A percentile compares a stretch with the other conserved stretches of the same genome.
These are phyloP conservation scores for Acrocephalus kingi DNA, from an alignment of 2,113 vertebrate genomes.

Conservation along the genomic window DNA sequence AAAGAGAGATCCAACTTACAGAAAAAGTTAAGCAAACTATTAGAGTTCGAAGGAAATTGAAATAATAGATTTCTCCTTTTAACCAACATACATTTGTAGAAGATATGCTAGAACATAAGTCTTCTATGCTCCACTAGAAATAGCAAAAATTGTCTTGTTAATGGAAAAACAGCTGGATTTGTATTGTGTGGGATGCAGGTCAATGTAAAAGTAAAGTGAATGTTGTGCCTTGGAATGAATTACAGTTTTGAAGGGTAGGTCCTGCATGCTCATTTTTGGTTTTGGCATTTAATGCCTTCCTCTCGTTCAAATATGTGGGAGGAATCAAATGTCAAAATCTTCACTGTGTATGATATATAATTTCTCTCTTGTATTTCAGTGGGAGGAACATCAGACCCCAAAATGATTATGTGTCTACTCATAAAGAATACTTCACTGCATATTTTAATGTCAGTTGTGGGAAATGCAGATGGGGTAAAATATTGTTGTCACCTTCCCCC, in stretches of 20 bases:
- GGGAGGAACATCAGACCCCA: constrained; percentile 45
- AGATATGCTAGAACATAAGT: neutral
- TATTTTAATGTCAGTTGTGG: constrained; percentile 48
- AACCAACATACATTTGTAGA: neutral
- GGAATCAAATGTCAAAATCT: constrained; percentile 54
- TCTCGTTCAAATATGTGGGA: constrained; percentile 48
- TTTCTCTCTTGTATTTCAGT: constrained; percentile 55
- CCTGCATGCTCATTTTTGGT: constrained; percentile 32
- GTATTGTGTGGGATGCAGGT: neutral
- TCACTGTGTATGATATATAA: constrained; percentile 39
- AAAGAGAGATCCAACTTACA: neutral
- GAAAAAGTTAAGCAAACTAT: neutral
- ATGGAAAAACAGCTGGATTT: neutral
- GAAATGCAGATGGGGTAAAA: constrained; percentile 17
- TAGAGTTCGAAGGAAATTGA: neutral
- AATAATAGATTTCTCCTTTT: neutral
- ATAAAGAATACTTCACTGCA: constrained; percentile 14
- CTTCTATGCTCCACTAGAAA: neutral
- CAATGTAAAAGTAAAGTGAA: neutral
- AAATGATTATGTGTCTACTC: constrained; percentile 48
- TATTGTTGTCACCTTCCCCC: constrained; percentile 29
- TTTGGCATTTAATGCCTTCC: constrained; percentile 57
- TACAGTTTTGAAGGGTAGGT: constrained; percentile 13
- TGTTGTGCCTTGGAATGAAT: constrained; percentile 21
- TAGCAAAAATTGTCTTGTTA: neutral